A percentile compares a stretch with the other conserved stretches of the same genome.
These are phyloP conservation scores for Molanna angustata DNA, from an alignment of 2,888 invertebrate genomes.

Conservation along the genomic window DNA sequence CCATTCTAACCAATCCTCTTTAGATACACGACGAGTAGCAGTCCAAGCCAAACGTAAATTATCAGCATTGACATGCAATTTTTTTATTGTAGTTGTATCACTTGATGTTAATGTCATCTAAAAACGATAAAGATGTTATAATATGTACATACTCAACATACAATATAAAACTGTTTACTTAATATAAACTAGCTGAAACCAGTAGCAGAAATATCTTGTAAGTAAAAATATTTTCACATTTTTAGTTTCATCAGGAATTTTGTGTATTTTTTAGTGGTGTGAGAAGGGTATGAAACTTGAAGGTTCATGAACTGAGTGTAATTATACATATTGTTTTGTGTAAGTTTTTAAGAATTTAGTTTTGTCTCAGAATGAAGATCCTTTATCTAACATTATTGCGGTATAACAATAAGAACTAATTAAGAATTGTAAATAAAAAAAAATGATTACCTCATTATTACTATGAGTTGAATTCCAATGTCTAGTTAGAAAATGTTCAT, in stretches of 20 bases:
- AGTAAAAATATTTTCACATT: no score
- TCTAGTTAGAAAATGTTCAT: constrained; percentile 66
- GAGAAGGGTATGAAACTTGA: no score
- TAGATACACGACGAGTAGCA: constrained; percentile 88
- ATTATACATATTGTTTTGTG: no score
- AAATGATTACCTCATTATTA: constrained; percentile 63
- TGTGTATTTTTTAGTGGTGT: no score
- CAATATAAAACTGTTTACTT: not conserved
- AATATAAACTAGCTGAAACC: not conserved
- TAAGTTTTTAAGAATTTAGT: no score
- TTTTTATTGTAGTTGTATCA: constrained; percentile 73
- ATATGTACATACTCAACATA: not conserved
- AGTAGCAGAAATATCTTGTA: no score
- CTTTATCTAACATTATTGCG: not conserved
- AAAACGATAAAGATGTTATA: not conserved
- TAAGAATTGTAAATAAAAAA: not conserved
- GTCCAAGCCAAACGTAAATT: constrained; percentile 90
- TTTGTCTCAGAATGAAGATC: no score
- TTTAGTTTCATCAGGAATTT: no score
- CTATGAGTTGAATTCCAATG: constrained; percentile 65
- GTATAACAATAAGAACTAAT: not conserved
- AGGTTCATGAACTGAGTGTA: no score
- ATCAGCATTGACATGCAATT: constrained; percentile 77
- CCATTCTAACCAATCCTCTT: constrained; percentile 99
- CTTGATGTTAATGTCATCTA: constrained; percentile 50